Evolutionary conservation across 2,888 invertebrate genomes (phyloP), one percentile per base, ranked within the genome.

Genomic region (Beris chalybata): DNA sequence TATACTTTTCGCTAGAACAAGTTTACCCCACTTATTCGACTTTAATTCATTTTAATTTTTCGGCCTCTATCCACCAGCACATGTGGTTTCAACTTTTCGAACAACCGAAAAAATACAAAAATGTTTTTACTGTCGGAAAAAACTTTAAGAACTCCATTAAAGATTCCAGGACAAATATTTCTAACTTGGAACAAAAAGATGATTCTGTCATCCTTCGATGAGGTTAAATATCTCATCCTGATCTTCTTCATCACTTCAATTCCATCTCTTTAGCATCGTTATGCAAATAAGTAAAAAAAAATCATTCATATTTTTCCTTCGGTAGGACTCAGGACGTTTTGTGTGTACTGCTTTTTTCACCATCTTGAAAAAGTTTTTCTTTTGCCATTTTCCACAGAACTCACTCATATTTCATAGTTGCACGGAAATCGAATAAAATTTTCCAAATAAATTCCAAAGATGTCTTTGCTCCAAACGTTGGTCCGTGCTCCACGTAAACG

Each of bases 391-490:
- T 56, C 43, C 32, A 38, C 55, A 38, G 55, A 66, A 31, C 66
- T 55, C 54, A 66, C 48, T 57, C 61, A 66, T 66, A 66, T 61
- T 61, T 66, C 66, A 66, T 66, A 55, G 53, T 66, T 48, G 48
- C 48, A n/a, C 38, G 55, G 55, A 55, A 66, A 66, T 66, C 66
- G 61, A 66, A 66, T 66, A 50, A 61, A 66, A 61, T 66, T 66
- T 61, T 61, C 61, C 66, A 66, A 66, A 66, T 66, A 66, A 61
- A 66, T 63, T 66, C 43, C 47, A 38, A 38, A 38, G 43, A 11
- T 13, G 54, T 54, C 31, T 54, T 54, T 54, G 7, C 11, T 30
- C 38, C 5, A 7, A 38, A 38, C 38, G 5, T 38, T 38, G 38
- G 38, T 38, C 38, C 38, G 5, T 38, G 38, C 9, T 38, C 7